A percentile compares a stretch with the other conserved stretches of the same genome.
Evolutionary conservation across 1,140 invertebrate species (phyloP).

Genomic region (Subanguina moxae): DNA sequence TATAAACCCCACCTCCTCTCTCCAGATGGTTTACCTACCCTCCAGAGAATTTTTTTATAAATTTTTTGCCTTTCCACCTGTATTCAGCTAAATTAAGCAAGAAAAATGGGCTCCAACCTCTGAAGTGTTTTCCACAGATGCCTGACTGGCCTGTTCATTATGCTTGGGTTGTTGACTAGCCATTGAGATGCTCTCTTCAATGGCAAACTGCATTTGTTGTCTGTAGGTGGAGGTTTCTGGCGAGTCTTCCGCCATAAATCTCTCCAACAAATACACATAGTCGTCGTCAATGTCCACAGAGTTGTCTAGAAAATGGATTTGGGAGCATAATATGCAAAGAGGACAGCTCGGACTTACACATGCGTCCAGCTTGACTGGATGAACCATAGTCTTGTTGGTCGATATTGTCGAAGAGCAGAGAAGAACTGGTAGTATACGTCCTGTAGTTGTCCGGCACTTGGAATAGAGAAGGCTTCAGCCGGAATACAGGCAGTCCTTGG

Average conservation of each 20-base stretch:
- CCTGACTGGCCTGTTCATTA: not conserved
- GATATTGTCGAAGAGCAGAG: slow-evolving; percentile 20
- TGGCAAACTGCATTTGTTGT: slow-evolving; percentile 25
- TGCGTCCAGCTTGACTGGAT: not conserved
- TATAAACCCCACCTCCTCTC: too few species aligned
- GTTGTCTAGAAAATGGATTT: slow-evolving; percentile 21
- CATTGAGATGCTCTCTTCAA: slow-evolving; percentile 24
- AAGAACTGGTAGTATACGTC: slow-evolving; percentile 8
- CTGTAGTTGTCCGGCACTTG: slow-evolving; percentile 23
- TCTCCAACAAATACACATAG: slow-evolving; percentile 28
- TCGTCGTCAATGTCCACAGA: slow-evolving; percentile 29
- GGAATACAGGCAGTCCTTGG: slow-evolving; percentile 5
- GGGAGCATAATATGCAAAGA: not conserved
- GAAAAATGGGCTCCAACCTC: not conserved
- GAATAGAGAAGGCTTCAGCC: slow-evolving; percentile 23
- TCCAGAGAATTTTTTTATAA: too few species aligned
- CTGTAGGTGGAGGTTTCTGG: slow-evolving; percentile 4
- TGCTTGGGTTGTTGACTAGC: not conserved
- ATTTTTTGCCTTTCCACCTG: too few species aligned
- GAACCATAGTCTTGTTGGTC: slow-evolving; percentile 10
- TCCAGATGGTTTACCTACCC: too few species aligned
- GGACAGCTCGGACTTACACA: not conserved
- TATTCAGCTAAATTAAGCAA: too few species aligned
- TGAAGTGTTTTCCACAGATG: not conserved
- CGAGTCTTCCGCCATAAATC: slow-evolving; percentile 17